Base-by-base conservation (phyloP, 2,888 invertebrate species). In the Papilio elwesi region DNA sequence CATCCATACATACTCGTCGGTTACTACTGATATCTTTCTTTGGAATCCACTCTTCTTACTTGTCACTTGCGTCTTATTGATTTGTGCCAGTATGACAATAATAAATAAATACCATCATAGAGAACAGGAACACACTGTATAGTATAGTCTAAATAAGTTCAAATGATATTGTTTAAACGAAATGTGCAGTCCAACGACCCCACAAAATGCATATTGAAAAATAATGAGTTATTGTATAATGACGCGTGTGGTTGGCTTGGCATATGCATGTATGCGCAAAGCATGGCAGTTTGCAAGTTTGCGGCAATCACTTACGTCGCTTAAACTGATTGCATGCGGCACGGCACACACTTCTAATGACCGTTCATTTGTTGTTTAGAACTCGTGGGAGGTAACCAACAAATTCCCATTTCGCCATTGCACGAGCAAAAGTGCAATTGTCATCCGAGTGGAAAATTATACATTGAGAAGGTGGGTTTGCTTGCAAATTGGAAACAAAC, bases 321-420 rank as follows among this genome's bases (percentile, higher is more conserved):
- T 78, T 80, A 87, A 85, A 90, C 85, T 81, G 86, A 88, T 90
- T 87, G 89, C 87, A 84, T 84, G 87, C 82, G 78, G 85, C 90
- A 86, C 87, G 86, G 84, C 82, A 84, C 81, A 83, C 75, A 78
- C 78, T 76, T 80, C 76, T 86, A 84, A 86, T 85, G 83, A 80
- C 78, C 85, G 76, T 79, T 79, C 85, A 86, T 89, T 88, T 89
- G 82, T 85, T 78, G 81, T 66, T 68, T 59, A 70, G 62, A 68
- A n/a, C 67, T 59, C 57, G 59, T 66, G 59, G 65, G 65, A 69
- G 66, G 69, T 59, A 59, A 47, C 65, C 65, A 68, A 59, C 43
- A 73, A 16, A 64, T 62, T 69, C 43, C 51, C 38, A 57, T 51
- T 69, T 72, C 26, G 49, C 16, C 68, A 53, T 72, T 57, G 13